Evolutionary conservation across 2,888 invertebrate genomes (phyloP).

Genomic region (Cremastobaeus sp.): DNA sequence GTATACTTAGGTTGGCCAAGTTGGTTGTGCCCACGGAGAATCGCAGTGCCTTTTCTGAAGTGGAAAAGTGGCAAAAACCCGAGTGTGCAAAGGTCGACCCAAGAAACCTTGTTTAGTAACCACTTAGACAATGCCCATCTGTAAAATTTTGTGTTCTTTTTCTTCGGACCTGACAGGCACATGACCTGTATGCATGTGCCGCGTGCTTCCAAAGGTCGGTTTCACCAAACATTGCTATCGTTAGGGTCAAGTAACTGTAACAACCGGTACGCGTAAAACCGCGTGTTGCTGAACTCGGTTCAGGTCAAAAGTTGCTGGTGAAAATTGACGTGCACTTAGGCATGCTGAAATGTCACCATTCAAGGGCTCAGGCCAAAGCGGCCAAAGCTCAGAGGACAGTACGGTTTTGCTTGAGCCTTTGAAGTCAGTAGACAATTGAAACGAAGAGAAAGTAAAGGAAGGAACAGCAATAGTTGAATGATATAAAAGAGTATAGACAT

Average conservation of each 20-base stretch:
- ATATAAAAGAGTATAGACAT: too few relatives aligned
- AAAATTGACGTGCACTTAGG: slow-evolving; percentile 53
- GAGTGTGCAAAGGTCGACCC: too few relatives aligned
- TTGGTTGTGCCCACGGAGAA: too few relatives aligned
- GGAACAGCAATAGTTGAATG: not conserved
- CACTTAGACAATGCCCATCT: too few relatives aligned
- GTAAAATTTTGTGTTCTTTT: slow-evolving; percentile 42
- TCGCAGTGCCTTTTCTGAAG: too few relatives aligned
- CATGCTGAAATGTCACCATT: slow-evolving; percentile 27
- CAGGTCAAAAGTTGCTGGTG: slow-evolving; percentile 25
- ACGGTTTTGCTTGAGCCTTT: slow-evolving; percentile 9
- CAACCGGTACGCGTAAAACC: too few relatives aligned
- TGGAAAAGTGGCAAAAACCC: too few relatives aligned
- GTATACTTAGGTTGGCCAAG: too few relatives aligned
- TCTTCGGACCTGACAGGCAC: slow-evolving; percentile 21
- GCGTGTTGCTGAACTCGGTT: too few relatives aligned
- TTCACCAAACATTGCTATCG: slow-evolving; percentile 42
- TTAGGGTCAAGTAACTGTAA: slow-evolving; percentile 9
- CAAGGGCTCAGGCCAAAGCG: slow-evolving; percentile 18
- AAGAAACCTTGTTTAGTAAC: too few relatives aligned
- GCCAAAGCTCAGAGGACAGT: not conserved
- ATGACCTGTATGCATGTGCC: slow-evolving; percentile 46
- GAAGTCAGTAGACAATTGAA: not conserved
- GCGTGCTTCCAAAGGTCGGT: slow-evolving; percentile 51
- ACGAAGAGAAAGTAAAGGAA: not conserved